Base-by-base conservation (phyloP, 2,113 vertebrate genomes). In the Pelmatolapia mariae region DNA sequence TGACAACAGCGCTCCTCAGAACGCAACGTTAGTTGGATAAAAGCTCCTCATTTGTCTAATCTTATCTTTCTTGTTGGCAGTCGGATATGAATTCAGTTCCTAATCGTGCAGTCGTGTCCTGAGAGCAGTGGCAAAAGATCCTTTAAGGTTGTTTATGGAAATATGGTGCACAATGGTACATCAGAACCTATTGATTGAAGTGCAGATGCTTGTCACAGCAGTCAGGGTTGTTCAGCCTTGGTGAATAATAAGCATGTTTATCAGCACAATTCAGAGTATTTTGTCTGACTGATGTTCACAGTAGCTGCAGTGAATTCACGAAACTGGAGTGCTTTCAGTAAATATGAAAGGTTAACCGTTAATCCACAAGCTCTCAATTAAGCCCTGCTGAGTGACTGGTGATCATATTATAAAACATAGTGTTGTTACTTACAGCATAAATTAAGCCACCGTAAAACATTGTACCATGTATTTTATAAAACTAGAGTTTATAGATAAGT, bases 11-110 rank as follows among this genome's bases (percentile, higher is more conserved):
- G 3, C 36, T 43, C 4, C 43, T 1, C 2, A 3, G 61, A 24
- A 85, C 80, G 52, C 43, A 1, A 63, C 84, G 54, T 45, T 61
- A 79, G 57, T 73, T 24, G 22, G 36, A 90, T 85, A 86, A 90
- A 93, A 87, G 59, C 40, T 2, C 22, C 40, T 57, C 76, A 18
- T 7, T 68, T 38, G 13, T 82, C 6, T 63, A 52, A 31, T 76
- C 40, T 29, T 19, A 76, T 50, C 15, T 76, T 76, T 76, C 43
- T 8, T 76, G 16, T 45, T 80, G 9, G 26, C 31, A 36, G 19
- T 63, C 2, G 33, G 8, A 71, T 45, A 52, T 52, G 24, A 86
- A 6, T 68, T 19, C 26, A 82, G 43, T 19, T 76, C 43, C 8
- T 78, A 0, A 78, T 31, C 4, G 7, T 1, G 16, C 43, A 78